Evolutionary conservation across 1,140 invertebrate species (phyloP).

Genomic region (Saccostrea glomerata): DNA sequence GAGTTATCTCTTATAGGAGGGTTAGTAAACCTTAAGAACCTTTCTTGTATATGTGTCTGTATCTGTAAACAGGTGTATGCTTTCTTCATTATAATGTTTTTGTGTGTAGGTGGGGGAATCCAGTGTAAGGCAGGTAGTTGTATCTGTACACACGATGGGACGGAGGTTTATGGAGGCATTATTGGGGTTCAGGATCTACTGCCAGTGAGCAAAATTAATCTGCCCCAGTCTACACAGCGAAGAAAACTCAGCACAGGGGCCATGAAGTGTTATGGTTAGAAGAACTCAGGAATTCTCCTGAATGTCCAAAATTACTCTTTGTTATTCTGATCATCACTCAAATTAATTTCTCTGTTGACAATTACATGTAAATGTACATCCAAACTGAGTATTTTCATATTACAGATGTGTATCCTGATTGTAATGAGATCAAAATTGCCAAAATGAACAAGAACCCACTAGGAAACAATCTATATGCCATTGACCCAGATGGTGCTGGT

Average conservation of each 20-base stretch:
- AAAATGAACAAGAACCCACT: slow-evolving; percentile 43
- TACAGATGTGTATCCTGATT: slow-evolving; percentile 68
- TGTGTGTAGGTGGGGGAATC: slow-evolving; percentile 38
- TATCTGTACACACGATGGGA: slow-evolving; percentile 51
- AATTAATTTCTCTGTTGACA: too few species aligned
- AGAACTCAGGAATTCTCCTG: neutral
- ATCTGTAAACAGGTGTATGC: neutral
- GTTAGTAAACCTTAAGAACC: too few species aligned
- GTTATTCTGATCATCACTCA: too few species aligned
- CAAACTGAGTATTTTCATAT: neutral
- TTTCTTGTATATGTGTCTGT: neutral
- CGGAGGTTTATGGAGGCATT: slow-evolving; percentile 50
- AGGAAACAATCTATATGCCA: slow-evolving; percentile 63
- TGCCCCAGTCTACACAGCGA: slow-evolving; percentile 30
- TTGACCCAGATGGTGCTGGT: slow-evolving; percentile 71
- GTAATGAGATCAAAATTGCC: slow-evolving; percentile 63
- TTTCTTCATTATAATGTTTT: neutral
- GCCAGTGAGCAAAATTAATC: slow-evolving; percentile 41
- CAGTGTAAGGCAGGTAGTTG: slow-evolving; percentile 54
- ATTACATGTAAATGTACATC: too few species aligned
- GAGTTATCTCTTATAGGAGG: neutral
- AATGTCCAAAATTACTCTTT: too few species aligned
- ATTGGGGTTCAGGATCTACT: slow-evolving; percentile 37
- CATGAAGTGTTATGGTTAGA: slow-evolving; percentile 61
- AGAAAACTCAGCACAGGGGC: slow-evolving; percentile 53